Percentiles rank a stretch among this genome's conserved stretches.
Evolutionary conservation across 1,140 invertebrate genomes (phyloP).

Genomic region (Drosophila repleta): DNA sequence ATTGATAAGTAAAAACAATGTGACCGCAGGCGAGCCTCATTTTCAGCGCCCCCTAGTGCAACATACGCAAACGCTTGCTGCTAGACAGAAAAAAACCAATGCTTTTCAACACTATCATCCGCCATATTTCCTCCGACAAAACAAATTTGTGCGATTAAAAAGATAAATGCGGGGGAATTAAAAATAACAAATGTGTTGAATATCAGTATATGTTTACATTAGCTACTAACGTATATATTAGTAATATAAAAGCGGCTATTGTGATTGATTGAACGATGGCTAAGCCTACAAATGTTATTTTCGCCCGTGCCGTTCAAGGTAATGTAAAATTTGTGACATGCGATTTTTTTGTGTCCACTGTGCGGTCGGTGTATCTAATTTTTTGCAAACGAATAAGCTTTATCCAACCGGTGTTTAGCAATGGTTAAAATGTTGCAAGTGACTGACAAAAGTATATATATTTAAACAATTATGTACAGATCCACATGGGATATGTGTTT

Average conservation of each 20-base stretch:
- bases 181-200: slow-evolving; percentile 39
- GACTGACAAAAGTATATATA: background rate
- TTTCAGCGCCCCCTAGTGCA: slow-evolving; percentile 29
- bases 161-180: slow-evolving; percentile 53
- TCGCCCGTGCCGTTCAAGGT: slow-evolving; percentile 58
- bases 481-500: slow-evolving; percentile 34
- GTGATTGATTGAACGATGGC: slow-evolving; percentile 18
- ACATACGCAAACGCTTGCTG: slow-evolving; percentile 10
- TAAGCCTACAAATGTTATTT: slow-evolving; percentile 50
- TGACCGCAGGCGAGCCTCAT: slow-evolving; percentile 46
- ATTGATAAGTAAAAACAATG: slow-evolving; percentile 58
- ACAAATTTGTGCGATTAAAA: slow-evolving; percentile 68
- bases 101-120: slow-evolving; percentile 65
- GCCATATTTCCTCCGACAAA: slow-evolving; percentile 80
- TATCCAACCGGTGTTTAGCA: background rate
- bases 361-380: slow-evolving; percentile 30
- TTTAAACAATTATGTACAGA: slow-evolving; percentile 7
- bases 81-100: background rate
- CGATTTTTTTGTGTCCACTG: slow-evolving; percentile 42
- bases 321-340: slow-evolving; percentile 60
- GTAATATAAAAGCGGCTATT: slow-evolving; percentile 18
- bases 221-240: slow-evolving; percentile 5
- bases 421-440: background rate
- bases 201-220: slow-evolving; percentile 11
- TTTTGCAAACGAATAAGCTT: slow-evolving; percentile 20